Conservation (phyloP, 1,140 invertebrate species). For the Rhyacophila brunnea region DNA sequence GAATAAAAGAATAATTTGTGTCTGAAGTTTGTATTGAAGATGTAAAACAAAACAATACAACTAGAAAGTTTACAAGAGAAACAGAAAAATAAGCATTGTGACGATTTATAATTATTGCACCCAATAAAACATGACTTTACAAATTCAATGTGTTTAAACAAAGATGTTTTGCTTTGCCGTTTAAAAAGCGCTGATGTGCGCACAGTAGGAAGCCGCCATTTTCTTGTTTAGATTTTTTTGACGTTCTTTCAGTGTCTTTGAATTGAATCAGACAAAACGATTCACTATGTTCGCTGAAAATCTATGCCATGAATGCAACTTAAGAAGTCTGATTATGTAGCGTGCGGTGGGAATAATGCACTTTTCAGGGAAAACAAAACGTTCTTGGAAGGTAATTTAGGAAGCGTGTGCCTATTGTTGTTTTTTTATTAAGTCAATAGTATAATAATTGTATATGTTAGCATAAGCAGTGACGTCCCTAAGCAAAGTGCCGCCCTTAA, state of each 20-base stretch:
- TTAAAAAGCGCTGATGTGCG: constrained; percentile 20
- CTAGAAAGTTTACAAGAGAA: constrained; percentile 15
- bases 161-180: constrained; percentile 13
- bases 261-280: constrained; percentile 19
- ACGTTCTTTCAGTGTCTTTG: constrained; percentile 12
- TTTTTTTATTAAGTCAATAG: too few species aligned
- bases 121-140: constrained; percentile 19
- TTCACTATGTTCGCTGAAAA: constrained; percentile 4
- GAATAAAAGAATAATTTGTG: too few species aligned
- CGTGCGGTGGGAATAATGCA: constrained; percentile 25
- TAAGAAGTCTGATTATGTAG: constrained; percentile 18
- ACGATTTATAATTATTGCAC: constrained; percentile 29
- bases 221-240: neutral
- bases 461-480: too few species aligned
- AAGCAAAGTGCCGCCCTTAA: too few species aligned
- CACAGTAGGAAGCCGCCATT: constrained; percentile 8
- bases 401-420: neutral
- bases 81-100: constrained; percentile 6
- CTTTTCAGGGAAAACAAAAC: constrained; percentile 19
- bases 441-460: too few species aligned
- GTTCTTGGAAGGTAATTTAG: constrained; percentile 18
- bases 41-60: constrained; percentile 9
- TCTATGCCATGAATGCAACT: constrained; percentile 6
- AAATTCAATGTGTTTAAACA: neutral
- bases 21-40: neutral